Conservation (phyloP, 2,113 vertebrate species). For the Acrocephalus kingi region DNA sequence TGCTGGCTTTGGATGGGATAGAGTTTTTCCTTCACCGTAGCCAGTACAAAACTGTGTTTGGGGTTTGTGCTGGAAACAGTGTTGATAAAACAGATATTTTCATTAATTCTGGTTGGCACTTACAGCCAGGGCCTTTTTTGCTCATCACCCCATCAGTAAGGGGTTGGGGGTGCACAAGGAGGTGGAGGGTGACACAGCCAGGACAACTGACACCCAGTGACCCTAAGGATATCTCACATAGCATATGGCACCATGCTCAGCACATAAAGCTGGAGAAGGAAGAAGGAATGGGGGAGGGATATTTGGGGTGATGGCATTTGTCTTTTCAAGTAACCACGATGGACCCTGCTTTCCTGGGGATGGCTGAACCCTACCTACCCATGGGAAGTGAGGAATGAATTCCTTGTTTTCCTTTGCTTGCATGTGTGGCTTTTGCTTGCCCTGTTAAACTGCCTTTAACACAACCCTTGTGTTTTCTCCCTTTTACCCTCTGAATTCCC, state of each 20-base stretch:
- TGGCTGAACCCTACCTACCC: background rate
- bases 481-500: background rate
- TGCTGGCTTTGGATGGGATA: background rate
- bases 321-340: background rate
- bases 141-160: background rate
- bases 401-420: background rate
- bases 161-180: background rate
- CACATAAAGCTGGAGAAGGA: background rate
- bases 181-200: background rate
- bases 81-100: background rate
- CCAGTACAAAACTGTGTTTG: background rate
- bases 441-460: background rate
- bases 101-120: background rate
- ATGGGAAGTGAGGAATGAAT: background rate
- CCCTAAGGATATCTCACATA: background rate
- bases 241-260: background rate
- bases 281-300: background rate
- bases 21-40: background rate
- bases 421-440: background rate
- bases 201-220: background rate
- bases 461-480: background rate
- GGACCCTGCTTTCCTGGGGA: background rate
- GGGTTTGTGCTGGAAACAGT: background rate
- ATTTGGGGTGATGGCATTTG: background rate
- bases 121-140: background rate